Evolutionary conservation across 2,888 invertebrate genomes (phyloP).

Genomic region (Eupithecia subumbrata): DNA sequence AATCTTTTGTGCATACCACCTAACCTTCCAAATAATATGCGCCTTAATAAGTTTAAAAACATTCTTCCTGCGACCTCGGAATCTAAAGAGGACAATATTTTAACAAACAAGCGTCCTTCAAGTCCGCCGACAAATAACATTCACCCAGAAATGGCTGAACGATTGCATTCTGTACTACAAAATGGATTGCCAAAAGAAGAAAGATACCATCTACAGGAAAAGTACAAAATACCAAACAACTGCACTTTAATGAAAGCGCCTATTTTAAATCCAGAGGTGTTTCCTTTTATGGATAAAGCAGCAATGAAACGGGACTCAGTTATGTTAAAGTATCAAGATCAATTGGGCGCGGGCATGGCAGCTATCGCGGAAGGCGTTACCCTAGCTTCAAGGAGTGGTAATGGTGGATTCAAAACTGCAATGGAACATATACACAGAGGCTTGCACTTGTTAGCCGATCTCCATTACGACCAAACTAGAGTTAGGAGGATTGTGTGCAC

Average conservation of each 20-base stretch:
- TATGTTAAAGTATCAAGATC: background rate
- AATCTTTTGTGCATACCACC: background rate
- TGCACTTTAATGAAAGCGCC: conserved; percentile 16
- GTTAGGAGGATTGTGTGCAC: background rate
- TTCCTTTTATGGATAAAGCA: background rate
- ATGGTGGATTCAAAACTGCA: background rate
- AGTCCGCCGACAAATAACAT: background rate
- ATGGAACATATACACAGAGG: conserved; percentile 1
- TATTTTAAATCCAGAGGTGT: conserved; percentile 8
- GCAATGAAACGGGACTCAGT: background rate
- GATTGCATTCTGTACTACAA: background rate
- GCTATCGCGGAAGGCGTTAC: background rate
- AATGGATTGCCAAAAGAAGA: background rate
- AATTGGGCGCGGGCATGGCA: background rate
- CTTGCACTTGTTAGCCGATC: conserved; percentile 1
- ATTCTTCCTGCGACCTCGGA: background rate
- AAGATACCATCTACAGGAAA: background rate
- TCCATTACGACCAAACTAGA: conserved; percentile 7
- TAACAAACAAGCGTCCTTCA: background rate
- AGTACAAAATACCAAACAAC: conserved; percentile 14
- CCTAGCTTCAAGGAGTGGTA: background rate
- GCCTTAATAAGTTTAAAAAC: background rate
- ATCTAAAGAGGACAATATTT: background rate
- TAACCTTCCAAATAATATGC: background rate
- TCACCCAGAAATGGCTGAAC: background rate